A percentile compares a stretch with the other conserved stretches of the same genome.
phyloP scores from a whole-genome alignment of 2,113 vertebrate genomes.

The Strigops habroptila region DNA sequence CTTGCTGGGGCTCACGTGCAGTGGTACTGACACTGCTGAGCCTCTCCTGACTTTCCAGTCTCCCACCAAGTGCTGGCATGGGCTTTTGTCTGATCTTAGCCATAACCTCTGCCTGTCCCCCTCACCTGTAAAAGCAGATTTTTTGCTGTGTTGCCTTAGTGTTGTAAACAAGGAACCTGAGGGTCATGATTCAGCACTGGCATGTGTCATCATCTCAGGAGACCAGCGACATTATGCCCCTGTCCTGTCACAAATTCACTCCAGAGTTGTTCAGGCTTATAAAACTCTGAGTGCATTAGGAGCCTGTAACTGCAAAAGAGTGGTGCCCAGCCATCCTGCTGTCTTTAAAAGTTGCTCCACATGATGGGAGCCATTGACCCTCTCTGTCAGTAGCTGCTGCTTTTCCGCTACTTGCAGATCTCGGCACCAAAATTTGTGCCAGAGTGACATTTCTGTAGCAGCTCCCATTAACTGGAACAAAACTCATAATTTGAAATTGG shows the following conservation, averaged over 20 bases:
- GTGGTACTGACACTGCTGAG: neutral
- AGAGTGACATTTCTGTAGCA: neutral
- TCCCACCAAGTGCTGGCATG: accelerated
- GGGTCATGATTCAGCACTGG: neutral
- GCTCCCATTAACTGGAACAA: neutral
- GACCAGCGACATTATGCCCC: neutral
- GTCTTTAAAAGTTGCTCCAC: neutral
- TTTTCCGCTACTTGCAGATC: neutral
- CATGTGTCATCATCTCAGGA: accelerated
- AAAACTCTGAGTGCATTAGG: neutral
- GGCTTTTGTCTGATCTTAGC: neutral
- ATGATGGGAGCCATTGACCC: accelerated
- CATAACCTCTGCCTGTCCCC: neutral
- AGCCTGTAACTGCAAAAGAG: accelerated
- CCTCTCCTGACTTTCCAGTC: neutral
- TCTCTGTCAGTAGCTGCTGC: neutral
- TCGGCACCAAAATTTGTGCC: neutral
- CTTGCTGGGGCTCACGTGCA: neutral
- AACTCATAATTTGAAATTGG: neutral
- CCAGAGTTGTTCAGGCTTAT: neutral
- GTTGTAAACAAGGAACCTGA: neutral
- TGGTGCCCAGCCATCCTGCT: neutral
- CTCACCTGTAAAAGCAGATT: neutral
- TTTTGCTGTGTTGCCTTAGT: neutral
- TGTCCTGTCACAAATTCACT: neutral